Evolutionary conservation across 2,797 vertebrate genomes (phyloP).

Genomic region (Siniperca undulata): DNA sequence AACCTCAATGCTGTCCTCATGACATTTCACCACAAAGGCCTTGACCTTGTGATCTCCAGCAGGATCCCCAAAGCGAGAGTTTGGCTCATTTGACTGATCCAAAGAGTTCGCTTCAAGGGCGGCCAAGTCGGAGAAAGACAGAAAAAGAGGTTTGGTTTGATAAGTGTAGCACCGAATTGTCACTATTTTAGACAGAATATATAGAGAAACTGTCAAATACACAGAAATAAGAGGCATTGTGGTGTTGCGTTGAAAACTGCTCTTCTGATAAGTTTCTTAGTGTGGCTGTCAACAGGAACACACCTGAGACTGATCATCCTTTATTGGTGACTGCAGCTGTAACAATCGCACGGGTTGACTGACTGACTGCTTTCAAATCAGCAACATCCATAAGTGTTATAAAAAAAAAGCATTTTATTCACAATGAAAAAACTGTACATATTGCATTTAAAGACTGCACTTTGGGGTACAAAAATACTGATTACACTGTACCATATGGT

Average conservation of each 20-base stretch:
- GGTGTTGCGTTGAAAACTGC: neutral
- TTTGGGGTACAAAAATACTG: constrained; percentile 7
- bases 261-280: neutral
- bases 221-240: constrained; percentile 19
- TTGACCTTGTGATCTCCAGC: neutral
- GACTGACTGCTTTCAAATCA: too few species aligned
- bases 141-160: constrained; percentile 32
- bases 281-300: constrained; percentile 20
- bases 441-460: constrained; percentile 36
- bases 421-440: constrained; percentile 67
- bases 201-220: neutral
- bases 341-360: neutral
- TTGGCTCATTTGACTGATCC: neutral
- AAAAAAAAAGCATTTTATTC: constrained; percentile 59
- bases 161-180: constrained; percentile 20
- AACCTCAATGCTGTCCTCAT: constrained; percentile 42
- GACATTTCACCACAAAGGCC: constrained; percentile 55
- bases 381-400: neutral
- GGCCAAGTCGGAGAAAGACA: constrained; percentile 41
- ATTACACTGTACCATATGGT: constrained; percentile 23
- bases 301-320: constrained; percentile 51
- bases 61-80: neutral
- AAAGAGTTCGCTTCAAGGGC: constrained; percentile 17
- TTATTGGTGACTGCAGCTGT: constrained; percentile 23
- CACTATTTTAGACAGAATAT: neutral